Conservation (phyloP, 2,888 invertebrate genomes). For the Lypha dubia region DNA sequence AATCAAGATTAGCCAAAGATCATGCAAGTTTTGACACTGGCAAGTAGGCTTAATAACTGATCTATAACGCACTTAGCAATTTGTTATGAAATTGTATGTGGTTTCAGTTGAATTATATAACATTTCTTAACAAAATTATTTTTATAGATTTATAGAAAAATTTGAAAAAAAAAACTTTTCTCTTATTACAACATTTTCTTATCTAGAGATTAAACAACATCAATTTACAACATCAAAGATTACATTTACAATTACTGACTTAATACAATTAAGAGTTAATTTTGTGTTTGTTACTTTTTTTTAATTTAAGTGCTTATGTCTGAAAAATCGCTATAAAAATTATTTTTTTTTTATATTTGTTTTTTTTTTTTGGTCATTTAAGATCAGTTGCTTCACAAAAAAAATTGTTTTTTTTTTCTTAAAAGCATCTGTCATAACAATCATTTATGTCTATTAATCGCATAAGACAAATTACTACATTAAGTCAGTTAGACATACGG, state of each 20-base stretch:
- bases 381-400: slow-evolving; percentile 21
- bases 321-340: not conserved
- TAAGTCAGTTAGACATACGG: not conserved
- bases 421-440: slow-evolving; percentile 58
- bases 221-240: not conserved
- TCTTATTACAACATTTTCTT: not conserved
- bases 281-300: slow-evolving; percentile 24
- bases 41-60: too few species aligned
- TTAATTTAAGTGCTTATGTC: not conserved
- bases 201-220: not conserved
- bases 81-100: too few species aligned
- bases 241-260: slow-evolving; percentile 8
- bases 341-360: slow-evolving; percentile 39
- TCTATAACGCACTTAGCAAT: too few species aligned
- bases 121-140: not conserved
- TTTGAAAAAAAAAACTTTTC: not conserved
- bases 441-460: slow-evolving; percentile 10
- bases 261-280: not conserved
- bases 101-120: not conserved
- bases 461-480: slow-evolving; percentile 18
- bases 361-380: slow-evolving; percentile 10
- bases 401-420: slow-evolving; percentile 42
- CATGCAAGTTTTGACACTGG: too few species aligned
- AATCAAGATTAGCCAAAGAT: too few species aligned
- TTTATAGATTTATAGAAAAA: not conserved